Percentiles rank a stretch among this genome's conserved stretches.
Conservation (phyloP, 2,888 invertebrate genomes). For the Acrocera orbiculus region DNA sequence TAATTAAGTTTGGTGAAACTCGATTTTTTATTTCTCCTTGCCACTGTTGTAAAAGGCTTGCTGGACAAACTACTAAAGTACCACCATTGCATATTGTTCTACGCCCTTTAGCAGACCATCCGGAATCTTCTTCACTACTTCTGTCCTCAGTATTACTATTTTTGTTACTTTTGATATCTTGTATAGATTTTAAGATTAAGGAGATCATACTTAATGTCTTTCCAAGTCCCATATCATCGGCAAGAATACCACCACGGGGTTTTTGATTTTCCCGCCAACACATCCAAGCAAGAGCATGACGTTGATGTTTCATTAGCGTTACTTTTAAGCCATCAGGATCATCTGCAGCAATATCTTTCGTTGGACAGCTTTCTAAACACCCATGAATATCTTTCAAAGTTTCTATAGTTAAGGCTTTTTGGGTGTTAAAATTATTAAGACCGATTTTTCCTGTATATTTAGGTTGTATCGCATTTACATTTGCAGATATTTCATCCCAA, state of each 20-base stretch:
- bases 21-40: constrained; percentile 54
- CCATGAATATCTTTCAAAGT: constrained; percentile 51
- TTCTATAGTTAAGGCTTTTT: constrained; percentile 52
- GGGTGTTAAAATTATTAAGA: constrained; percentile 46
- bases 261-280: constrained; percentile 76
- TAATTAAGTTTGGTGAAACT: constrained; percentile 40
- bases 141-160: constrained; percentile 22
- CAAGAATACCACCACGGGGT: constrained; percentile 73
- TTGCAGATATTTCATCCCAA: constrained; percentile 26
- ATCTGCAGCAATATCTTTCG: constrained; percentile 37
- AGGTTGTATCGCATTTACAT: constrained; percentile 24
- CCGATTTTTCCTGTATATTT: constrained; percentile 33
- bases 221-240: constrained; percentile 36
- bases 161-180: constrained; percentile 24
- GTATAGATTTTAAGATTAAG: constrained; percentile 41
- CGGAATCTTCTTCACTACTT: constrained; percentile 13
- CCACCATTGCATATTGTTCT: constrained; percentile 44
- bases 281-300: constrained; percentile 74
- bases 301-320: constrained; percentile 64
- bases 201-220: constrained; percentile 75
- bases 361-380: constrained; percentile 49
- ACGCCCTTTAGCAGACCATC: constrained; percentile 24
- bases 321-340: constrained; percentile 47
- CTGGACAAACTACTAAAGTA: constrained; percentile 83
- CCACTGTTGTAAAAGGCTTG: constrained; percentile 85